Percentiles rank a stretch among this genome's conserved stretches.
Evolutionary conservation across 2,797 vertebrate genomes (phyloP).

Genomic region (Sebastolobus alascanus): DNA sequence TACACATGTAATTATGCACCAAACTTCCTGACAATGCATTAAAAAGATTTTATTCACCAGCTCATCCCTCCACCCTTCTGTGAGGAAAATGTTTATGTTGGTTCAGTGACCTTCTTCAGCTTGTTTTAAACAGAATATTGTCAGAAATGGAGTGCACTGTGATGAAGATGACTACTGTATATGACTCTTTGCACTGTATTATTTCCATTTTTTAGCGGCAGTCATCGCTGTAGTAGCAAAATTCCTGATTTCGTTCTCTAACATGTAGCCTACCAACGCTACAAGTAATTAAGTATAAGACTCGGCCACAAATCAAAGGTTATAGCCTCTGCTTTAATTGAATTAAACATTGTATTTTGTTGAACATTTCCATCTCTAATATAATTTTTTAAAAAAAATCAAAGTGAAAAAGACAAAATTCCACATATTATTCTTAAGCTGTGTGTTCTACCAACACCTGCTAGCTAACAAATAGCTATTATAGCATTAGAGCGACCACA

Average conservation of each 20-base stretch:
- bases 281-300: not conserved
- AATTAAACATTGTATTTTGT: not conserved
- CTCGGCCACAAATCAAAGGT: not conserved
- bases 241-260: not conserved
- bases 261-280: rapidly evolving
- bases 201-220: not conserved
- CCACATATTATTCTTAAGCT: too few relatives aligned
- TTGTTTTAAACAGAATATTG: slow-evolving; percentile 41
- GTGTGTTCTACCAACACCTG: too few relatives aligned
- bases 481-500: too few relatives aligned
- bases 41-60: rapidly evolving
- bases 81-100: slow-evolving; percentile 24
- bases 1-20: too few relatives aligned
- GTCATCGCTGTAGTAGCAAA: not conserved
- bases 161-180: not conserved
- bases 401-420: too few relatives aligned
- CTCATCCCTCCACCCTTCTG: slow-evolving; percentile 80
- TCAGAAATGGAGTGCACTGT: not conserved
- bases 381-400: too few relatives aligned
- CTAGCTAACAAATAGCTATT: too few relatives aligned
- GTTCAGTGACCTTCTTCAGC: slow-evolving; percentile 68
- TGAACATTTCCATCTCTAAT: too few relatives aligned
- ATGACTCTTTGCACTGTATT: slow-evolving; percentile 10
- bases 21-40: not conserved
- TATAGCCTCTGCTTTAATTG: not conserved